Percentiles rank a stretch among this genome's conserved stretches.
These are phyloP conservation scores for Cephus pygmeus DNA, from an alignment of 2,888 invertebrate genomes.

Conservation along the genomic window DNA sequence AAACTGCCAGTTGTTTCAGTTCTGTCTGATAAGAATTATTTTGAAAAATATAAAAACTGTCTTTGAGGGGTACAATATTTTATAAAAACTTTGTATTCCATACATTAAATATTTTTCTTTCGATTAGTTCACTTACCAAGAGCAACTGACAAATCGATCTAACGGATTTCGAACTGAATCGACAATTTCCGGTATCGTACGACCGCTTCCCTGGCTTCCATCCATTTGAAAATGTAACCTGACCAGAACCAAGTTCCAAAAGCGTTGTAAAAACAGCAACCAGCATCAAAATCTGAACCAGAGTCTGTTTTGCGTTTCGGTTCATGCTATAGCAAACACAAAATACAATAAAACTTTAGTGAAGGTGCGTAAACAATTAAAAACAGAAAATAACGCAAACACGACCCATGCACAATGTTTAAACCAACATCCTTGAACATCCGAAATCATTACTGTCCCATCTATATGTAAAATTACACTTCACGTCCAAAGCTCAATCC, in stretches of 20 bases:
- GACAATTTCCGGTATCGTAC: background rate
- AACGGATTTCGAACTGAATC: background rate
- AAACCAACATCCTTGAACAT: no score
- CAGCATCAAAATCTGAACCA: no score
- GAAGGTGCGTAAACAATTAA: no score
- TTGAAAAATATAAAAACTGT: background rate
- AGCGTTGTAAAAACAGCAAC: no score
- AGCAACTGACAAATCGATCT: background rate
- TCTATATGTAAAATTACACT: background rate
- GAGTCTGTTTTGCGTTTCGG: no score
- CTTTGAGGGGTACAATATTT: background rate
- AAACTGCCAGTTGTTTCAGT: slow-evolving; percentile 13
- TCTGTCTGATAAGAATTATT: slow-evolving; percentile 6
- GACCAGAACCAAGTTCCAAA: background rate
- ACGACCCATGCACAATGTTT: no score
- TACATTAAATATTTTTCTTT: no score
- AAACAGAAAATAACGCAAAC: no score
- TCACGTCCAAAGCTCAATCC: no score
- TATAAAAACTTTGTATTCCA: no score
- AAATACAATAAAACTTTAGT: no score
- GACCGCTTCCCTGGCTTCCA: background rate
- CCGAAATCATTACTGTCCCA: background rate
- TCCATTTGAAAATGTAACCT: slow-evolving; percentile 3
- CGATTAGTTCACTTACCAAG: background rate
- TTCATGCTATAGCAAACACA: no score